Conservation (phyloP, 2,113 vertebrate species). For the Thunnus thynnus region DNA sequence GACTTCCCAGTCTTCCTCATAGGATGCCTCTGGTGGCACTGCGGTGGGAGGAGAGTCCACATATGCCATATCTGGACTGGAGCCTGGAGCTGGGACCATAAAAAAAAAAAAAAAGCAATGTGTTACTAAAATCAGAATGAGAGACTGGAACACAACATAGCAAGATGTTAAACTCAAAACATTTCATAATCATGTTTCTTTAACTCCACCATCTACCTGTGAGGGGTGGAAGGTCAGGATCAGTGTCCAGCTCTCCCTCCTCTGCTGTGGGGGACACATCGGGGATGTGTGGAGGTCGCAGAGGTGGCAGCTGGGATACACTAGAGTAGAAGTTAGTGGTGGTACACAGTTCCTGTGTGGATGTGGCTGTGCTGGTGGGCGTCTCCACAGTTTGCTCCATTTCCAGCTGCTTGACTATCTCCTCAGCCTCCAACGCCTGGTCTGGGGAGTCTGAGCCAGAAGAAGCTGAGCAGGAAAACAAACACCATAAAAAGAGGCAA, state of each 20-base stretch:
- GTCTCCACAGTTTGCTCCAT: constrained; percentile 95
- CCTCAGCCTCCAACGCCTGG: constrained; percentile 94
- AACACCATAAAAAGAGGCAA: not conserved
- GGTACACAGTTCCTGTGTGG: constrained; percentile 87
- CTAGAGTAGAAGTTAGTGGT: constrained; percentile 84
- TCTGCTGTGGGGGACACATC: constrained; percentile 84
- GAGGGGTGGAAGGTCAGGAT: constrained; percentile 92
- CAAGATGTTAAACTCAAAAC: not conserved
- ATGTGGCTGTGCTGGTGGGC: constrained; percentile 89
- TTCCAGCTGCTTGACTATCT: constrained; percentile 96
- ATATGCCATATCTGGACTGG: constrained; percentile 91
- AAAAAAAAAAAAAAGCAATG: constrained; percentile 28
- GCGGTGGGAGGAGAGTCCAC: constrained; percentile 84
- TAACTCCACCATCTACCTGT: constrained; percentile 85
- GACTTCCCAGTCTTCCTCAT: constrained; percentile 99
- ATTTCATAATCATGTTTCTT: not conserved
- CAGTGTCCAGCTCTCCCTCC: constrained; percentile 86
- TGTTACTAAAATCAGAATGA: not conserved
- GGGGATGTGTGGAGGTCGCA: constrained; percentile 83
- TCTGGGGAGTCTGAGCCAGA: constrained; percentile 95
- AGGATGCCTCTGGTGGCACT: constrained; percentile 93
- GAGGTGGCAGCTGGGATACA: constrained; percentile 80
- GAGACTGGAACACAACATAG: not conserved
- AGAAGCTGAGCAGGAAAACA: constrained; percentile 81
- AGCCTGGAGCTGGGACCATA: constrained; percentile 88